Conservation (phyloP, 37 sponge, comb jelly and placozoan genomes). For the Oopsacas minuta region DNA sequence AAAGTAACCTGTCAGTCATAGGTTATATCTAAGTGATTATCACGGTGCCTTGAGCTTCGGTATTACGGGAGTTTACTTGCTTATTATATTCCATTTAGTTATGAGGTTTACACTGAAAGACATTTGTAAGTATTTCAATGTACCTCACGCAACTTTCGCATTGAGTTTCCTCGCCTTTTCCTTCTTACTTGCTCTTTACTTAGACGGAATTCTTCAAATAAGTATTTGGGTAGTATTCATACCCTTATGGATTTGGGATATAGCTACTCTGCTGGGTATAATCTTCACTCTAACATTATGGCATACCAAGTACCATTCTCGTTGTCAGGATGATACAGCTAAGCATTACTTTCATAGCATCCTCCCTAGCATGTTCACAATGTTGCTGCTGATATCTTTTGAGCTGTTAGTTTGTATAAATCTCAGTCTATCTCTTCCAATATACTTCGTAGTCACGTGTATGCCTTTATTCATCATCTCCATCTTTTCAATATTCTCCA, state of each 20-base stretch:
- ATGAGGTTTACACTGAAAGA: conserved; percentile 14
- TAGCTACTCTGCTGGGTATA: neutral
- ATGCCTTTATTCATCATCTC: neutral
- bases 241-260: conserved; percentile 6
- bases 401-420: neutral
- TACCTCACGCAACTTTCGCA: neutral
- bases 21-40: too few relatives aligned
- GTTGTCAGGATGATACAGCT: neutral
- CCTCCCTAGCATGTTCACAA: neutral
- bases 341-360: conserved; percentile 1
- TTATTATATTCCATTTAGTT: too few relatives aligned
- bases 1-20: too few relatives aligned
- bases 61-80: too few relatives aligned
- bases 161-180: neutral
- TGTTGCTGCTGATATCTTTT: neutral
- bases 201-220: neutral
- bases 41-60: too few relatives aligned
- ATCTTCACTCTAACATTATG: neutral
- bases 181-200: neutral
- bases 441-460: neutral
- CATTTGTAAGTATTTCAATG: conserved; percentile 18
- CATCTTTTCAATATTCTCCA: neutral
- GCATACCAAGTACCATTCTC: neutral
- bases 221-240: conserved; percentile 1
- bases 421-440: neutral